Percentiles rank a stretch among this genome's conserved stretches.
These are phyloP conservation scores for Trichopoda pennipes DNA, from an alignment of 2,888 invertebrate genomes.

Conservation along the genomic window DNA sequence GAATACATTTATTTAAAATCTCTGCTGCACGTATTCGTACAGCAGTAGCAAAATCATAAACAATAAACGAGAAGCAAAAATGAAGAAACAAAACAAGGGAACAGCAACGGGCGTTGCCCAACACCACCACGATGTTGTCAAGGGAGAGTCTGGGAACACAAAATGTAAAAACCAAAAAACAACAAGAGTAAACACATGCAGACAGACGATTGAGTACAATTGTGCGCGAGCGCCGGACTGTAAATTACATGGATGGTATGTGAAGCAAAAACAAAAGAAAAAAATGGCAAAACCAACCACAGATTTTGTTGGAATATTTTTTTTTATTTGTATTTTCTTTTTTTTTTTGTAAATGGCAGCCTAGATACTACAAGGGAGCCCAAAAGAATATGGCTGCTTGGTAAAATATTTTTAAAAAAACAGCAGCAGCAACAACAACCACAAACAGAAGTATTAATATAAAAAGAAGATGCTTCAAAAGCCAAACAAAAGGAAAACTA, in stretches of 20 bases:
- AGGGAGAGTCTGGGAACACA: constrained; percentile 59
- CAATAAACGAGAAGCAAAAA: constrained; percentile 54
- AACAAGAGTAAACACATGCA: constrained; percentile 5
- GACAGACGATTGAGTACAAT: constrained; percentile 24
- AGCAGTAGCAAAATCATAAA: constrained; percentile 42
- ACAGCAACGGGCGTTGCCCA: constrained; percentile 65
- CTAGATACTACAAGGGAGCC: constrained; percentile 33
- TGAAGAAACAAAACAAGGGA: constrained; percentile 32
- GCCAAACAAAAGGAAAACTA: constrained; percentile 10
- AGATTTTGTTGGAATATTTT: constrained; percentile 47
- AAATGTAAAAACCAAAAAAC: background rate
- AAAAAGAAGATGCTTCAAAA: constrained; percentile 38
- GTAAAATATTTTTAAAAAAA: background rate
- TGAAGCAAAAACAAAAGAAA: constrained; percentile 37
- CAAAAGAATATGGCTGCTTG: constrained; percentile 64
- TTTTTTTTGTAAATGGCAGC: constrained; percentile 61
- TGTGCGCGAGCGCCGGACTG: constrained; percentile 65
- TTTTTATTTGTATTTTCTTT: constrained; percentile 12
- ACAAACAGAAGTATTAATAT: no score
- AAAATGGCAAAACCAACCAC: constrained; percentile 48
- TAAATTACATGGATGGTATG: constrained; percentile 61
- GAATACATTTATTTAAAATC: constrained; percentile 14
- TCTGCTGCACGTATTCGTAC: constrained; percentile 36
- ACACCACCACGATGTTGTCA: constrained; percentile 51
- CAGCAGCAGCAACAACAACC: background rate